These are phyloP conservation scores for Takifugu bimaculatus DNA, from an alignment of 2,113 vertebrate species.

Conservation along the genomic window DNA sequence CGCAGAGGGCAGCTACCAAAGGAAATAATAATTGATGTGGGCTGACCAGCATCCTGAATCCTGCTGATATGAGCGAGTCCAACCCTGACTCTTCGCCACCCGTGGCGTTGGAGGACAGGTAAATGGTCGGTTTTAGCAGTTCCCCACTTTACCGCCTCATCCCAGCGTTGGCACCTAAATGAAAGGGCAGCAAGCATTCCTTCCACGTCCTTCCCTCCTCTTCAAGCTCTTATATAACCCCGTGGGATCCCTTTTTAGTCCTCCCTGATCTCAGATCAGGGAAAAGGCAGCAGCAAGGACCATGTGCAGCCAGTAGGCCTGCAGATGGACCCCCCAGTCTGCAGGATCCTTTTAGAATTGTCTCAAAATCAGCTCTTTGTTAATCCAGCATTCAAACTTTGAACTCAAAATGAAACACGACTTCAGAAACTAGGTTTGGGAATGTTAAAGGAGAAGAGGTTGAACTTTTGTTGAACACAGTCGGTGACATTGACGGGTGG, in stretches of 20 bases:
- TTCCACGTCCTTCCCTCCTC: slow-evolving; percentile 14
- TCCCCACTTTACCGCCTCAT: not conserved
- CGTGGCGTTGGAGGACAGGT: slow-evolving; percentile 22
- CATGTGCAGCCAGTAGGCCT: not conserved
- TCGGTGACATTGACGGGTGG: too few relatives aligned
- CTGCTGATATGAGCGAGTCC: too few relatives aligned
- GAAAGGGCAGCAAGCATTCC: slow-evolving; percentile 14
- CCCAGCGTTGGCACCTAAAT: not conserved
- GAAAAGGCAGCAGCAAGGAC: too few relatives aligned
- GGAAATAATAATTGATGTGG: too few relatives aligned
- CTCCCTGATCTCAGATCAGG: not conserved
- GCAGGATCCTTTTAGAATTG: not conserved
- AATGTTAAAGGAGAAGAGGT: too few relatives aligned
- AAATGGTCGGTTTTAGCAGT: slow-evolving; percentile 12
- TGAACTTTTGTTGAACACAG: too few relatives aligned
- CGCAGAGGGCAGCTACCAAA: too few relatives aligned
- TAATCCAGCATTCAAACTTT: too few relatives aligned
- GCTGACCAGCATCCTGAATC: too few relatives aligned
- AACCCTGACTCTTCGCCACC: too few relatives aligned
- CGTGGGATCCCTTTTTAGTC: slow-evolving; percentile 32
- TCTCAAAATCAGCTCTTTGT: slow-evolving; percentile 3
- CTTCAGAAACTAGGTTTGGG: too few relatives aligned
- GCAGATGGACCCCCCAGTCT: slow-evolving; percentile 32
- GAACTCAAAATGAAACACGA: too few relatives aligned
- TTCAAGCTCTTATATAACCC: slow-evolving; percentile 65